Conservation (phyloP, 2,113 vertebrate genomes). For the Paracanthobrama guichenoti region DNA sequence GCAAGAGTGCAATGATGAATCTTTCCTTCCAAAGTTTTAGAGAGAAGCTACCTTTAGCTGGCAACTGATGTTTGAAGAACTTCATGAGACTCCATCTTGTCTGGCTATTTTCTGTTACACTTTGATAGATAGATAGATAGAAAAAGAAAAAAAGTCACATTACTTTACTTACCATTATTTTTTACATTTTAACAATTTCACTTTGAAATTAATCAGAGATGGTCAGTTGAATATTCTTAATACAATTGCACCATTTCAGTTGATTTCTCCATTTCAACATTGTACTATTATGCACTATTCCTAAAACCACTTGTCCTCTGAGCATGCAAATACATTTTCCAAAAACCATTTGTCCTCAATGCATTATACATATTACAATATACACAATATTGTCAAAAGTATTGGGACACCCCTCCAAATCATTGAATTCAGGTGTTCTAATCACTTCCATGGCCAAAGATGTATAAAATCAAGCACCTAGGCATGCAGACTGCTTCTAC, state of each 20-base stretch:
- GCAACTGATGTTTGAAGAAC: background rate
- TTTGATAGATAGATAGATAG: too few species aligned
- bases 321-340: background rate
- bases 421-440: too few species aligned
- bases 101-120: background rate
- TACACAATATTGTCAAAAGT: too few species aligned
- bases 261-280: background rate
- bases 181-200: background rate
- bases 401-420: too few species aligned
- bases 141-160: background rate
- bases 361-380: background rate
- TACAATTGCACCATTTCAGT: background rate
- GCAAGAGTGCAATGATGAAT: background rate
- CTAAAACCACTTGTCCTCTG: background rate
- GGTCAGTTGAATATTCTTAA: background rate
- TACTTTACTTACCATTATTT: background rate
- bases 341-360: background rate
- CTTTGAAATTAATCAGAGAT: background rate
- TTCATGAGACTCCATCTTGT: background rate
- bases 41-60: slow-evolving; percentile 9
- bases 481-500: too few species aligned
- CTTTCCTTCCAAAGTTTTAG: slow-evolving; percentile 15
- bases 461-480: too few species aligned
- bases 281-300: background rate
- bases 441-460: too few species aligned